A percentile compares a stretch with the other conserved stretches of the same genome.
Evolutionary conservation across 2,113 vertebrate species (phyloP).

Genomic region (Microtus richardsoni): DNA sequence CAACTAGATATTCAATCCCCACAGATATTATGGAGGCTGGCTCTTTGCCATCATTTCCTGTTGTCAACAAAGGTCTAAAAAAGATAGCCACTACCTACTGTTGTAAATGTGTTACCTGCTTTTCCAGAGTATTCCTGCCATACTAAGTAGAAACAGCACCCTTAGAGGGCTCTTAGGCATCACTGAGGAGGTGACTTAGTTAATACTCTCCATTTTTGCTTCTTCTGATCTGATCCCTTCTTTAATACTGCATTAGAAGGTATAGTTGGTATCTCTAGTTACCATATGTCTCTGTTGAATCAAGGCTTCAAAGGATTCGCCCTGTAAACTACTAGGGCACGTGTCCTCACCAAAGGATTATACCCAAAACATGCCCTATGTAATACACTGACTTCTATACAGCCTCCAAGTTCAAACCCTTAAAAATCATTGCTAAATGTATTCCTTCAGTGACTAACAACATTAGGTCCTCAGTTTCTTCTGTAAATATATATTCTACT

Average conservation of each 20-base stretch:
- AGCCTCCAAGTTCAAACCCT: background rate
- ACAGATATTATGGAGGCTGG: background rate
- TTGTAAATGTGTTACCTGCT: slow-evolving; percentile 12
- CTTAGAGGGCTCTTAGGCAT: background rate
- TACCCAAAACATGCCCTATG: background rate
- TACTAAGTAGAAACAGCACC: background rate
- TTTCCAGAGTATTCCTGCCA: slow-evolving; percentile 9
- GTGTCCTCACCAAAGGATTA: background rate
- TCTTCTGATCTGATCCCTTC: background rate
- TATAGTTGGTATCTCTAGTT: background rate
- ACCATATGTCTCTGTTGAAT: slow-evolving; percentile 1
- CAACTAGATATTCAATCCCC: slow-evolving; percentile 28
- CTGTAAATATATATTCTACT: background rate
- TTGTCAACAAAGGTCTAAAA: slow-evolving; percentile 28
- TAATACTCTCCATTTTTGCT: background rate
- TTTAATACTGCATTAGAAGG: slow-evolving; percentile 5
- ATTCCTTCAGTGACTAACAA: background rate
- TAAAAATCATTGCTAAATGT: background rate
- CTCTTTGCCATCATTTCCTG: slow-evolving; percentile 11
- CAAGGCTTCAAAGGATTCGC: background rate
- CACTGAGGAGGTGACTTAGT: background rate
- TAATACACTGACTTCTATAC: background rate
- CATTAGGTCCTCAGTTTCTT: slow-evolving; percentile 1
- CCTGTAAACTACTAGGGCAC: background rate
- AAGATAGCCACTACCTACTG: background rate